A percentile compares a stretch with the other conserved stretches of the same genome.
Evolutionary conservation across 2,797 vertebrate genomes (phyloP).

Genomic region (Ciconia nigra): DNA sequence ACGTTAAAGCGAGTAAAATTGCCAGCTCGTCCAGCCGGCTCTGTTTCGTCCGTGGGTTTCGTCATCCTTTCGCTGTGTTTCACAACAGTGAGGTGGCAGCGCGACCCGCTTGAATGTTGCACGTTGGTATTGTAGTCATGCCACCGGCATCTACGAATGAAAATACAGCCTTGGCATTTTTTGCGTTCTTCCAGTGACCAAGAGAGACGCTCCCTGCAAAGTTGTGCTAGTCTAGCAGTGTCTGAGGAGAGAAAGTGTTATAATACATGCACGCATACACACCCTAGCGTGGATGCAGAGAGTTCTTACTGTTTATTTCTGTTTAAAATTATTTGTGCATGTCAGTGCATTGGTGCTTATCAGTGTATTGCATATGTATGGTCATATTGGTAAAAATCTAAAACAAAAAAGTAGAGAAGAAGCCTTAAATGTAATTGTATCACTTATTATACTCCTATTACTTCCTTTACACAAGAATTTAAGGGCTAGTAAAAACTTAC

Average conservation of each 20-base stretch:
- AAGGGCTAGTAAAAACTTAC: background rate
- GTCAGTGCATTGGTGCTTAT: background rate
- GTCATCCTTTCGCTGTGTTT: background rate
- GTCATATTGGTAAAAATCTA: background rate
- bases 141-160: background rate
- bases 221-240: background rate
- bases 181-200: background rate
- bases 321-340: background rate
- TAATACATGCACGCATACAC: fast-evolving
- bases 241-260: background rate
- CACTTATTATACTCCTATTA: fast-evolving
- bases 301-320: background rate
- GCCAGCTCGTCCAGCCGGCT: background rate
- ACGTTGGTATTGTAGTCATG: background rate
- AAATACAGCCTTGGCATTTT: background rate
- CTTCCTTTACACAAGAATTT: background rate
- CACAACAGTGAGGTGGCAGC: background rate
- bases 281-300: background rate
- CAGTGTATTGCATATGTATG: fast-evolving
- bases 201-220: fast-evolving
- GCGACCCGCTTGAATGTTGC: background rate
- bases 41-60: background rate
- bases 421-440: background rate
- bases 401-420: background rate
- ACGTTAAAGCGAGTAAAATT: background rate